Base-by-base conservation (phyloP, 2,888 invertebrate species). In the Callosobruchus maculatus region DNA sequence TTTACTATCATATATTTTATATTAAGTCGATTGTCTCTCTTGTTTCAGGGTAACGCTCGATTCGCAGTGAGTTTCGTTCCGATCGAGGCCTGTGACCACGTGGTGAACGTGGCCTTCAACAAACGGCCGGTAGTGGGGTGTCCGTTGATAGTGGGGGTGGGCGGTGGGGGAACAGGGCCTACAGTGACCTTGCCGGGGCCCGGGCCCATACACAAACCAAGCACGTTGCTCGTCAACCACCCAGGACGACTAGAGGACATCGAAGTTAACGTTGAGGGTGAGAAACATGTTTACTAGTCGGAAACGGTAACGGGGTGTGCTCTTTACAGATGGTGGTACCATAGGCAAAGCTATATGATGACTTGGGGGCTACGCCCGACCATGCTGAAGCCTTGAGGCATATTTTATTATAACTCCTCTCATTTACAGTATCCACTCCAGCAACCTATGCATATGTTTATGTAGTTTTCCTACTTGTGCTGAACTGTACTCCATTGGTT, bases 41-140 rank as follows among this genome's bases (percentile, higher is more conserved):
- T 49, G 13, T 49, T 49, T 7, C 49, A 97, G 87, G 97, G 97
- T 83, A 93, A 93, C 86, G 94, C 92, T 70, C 91, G 95, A 84
- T 99, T 99, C 88, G 94, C 97, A 78, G 99, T 99, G 75, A 97
- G 97, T 82, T 99, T 99, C 87, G 94, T 97, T 78, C 98, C 99
- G 72, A 94, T 96, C 31, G 96, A 97, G 86, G 93, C 96, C 66
- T 96, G 96, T 85, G 95, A 97, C 86, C 98, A 99, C 88, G 92
- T 95, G 76, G 96, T 99, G 81, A 97, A 97, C 89, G 98, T 99
- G 77, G 97, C 97, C 75, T 99, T 99, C 88, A 99, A 99, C 88
- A 97, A 97, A 88, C 92, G 95, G 86, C 90, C 93, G 71, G 93
- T 95, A 22, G 92, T 93, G 72, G 97, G 97, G 76, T 97, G 97